These are phyloP conservation scores for Halocaridina rubra DNA, from an alignment of 2,888 invertebrate species.

Conservation along the genomic window DNA sequence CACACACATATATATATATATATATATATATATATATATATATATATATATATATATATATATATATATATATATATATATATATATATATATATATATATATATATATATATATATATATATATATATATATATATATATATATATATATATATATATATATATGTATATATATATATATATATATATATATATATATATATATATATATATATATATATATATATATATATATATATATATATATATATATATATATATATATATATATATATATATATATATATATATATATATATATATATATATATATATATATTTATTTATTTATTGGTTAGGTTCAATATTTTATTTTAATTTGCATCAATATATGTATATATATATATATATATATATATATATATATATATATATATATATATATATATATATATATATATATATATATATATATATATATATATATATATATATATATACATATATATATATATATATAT, in stretches of 20 bases:
- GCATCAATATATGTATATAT: not conserved
- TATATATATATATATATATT: conserved; percentile 6
- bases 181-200: not conserved
- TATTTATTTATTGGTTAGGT: not conserved
- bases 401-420: not conserved
- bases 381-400: conserved; percentile 8
- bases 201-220: not conserved
- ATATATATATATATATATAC: conserved; percentile 2
- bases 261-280: conserved; percentile 14
- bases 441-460: conserved; percentile 9
- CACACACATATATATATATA: not conserved
- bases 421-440: not conserved
- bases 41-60: no score
- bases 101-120: not conserved
- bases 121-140: not conserved
- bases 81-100: not conserved
- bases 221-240: not conserved
- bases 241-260: conserved; percentile 19
- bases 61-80: not conserved
- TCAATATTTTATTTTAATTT: not conserved
- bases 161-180: not conserved
- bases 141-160: not conserved
- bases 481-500: conserved; percentile 4
- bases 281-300: conserved; percentile 19
- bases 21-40: no score